These are phyloP conservation scores for Serinus canaria DNA, from an alignment of 2,113 vertebrate species.

Conservation along the genomic window DNA sequence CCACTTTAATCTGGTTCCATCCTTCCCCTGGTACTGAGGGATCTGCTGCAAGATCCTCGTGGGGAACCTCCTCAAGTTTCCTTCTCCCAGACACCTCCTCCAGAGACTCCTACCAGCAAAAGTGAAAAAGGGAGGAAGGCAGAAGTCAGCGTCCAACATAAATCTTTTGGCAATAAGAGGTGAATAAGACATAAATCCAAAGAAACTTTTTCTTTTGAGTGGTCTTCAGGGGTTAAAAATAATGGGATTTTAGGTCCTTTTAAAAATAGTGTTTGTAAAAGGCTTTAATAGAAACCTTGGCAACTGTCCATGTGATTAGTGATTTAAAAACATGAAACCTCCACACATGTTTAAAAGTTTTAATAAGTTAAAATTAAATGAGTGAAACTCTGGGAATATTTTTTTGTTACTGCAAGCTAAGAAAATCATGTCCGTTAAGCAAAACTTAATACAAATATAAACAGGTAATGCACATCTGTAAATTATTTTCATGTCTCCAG, in stretches of 20 bases:
- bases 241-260: slow-evolving; percentile 56
- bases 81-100: background rate
- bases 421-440: slow-evolving; percentile 47
- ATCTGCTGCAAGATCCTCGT: background rate
- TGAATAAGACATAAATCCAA: background rate
- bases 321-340: slow-evolving; percentile 53
- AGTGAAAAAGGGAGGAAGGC: background rate
- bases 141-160: background rate
- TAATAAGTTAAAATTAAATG: slow-evolving; percentile 58
- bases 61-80: background rate
- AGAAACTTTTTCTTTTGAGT: background rate
- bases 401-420: slow-evolving; percentile 63
- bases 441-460: slow-evolving; percentile 35
- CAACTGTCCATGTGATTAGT: slow-evolving; percentile 44
- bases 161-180: slow-evolving; percentile 17
- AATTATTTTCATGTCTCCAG: slow-evolving; percentile 75
- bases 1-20: background rate
- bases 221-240: slow-evolving; percentile 57
- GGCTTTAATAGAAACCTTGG: slow-evolving; percentile 60
- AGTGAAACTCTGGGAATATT: slow-evolving; percentile 58
- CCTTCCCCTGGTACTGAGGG: slow-evolving; percentile 2
- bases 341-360: slow-evolving; percentile 67
- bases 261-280: slow-evolving; percentile 46
- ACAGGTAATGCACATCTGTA: slow-evolving; percentile 79
- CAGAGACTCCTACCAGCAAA: background rate